These are phyloP conservation scores for Arizona elegans DNA, from an alignment of 2,113 vertebrate species.

Conservation along the genomic window DNA sequence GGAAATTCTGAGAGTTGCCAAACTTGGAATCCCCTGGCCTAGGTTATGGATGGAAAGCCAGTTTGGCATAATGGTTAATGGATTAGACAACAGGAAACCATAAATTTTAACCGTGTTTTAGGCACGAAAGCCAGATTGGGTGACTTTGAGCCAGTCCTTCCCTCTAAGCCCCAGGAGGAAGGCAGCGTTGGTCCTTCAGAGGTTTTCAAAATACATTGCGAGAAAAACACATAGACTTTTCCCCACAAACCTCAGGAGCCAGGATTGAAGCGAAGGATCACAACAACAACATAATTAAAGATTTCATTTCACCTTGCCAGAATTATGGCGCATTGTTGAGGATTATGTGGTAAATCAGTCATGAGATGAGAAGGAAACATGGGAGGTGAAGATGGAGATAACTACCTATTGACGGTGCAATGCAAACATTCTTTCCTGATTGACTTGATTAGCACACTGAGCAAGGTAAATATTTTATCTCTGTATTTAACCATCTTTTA, in stretches of 20 bases:
- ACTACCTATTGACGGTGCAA: not conserved
- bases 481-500: not conserved
- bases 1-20: not conserved
- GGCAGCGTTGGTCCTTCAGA: not conserved
- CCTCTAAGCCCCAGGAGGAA: not conserved
- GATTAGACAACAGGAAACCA: not conserved
- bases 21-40: not conserved
- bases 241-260: not conserved
- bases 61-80: not conserved
- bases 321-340: not conserved
- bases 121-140: not conserved
- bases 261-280: not conserved
- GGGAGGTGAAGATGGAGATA: not conserved
- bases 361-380: not conserved
- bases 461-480: not conserved
- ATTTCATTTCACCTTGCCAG: not conserved
- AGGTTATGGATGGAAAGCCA: not conserved
- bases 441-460: not conserved
- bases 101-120: not conserved
- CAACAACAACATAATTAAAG: not conserved
- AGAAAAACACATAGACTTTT: not conserved
- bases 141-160: not conserved
- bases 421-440: not conserved
- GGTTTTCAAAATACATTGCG: not conserved
- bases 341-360: not conserved